phyloP scores from a whole-genome alignment of 2,113 vertebrate genomes.

The Pseudorectes ferrugineus region DNA sequence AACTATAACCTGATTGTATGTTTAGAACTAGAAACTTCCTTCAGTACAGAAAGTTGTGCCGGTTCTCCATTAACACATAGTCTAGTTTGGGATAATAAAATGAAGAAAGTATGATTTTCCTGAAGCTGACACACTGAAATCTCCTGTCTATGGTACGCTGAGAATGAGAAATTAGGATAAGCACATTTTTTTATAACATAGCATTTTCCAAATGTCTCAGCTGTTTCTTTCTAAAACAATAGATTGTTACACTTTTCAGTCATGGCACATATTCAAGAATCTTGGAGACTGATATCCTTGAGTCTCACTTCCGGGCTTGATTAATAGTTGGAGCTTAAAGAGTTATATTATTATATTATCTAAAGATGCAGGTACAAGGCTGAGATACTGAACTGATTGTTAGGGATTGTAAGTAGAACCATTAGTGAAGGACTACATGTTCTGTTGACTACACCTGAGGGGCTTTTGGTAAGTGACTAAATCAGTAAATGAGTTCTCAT shows the following conservation, averaged over 20 bases:
- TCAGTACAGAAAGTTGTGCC: neutral
- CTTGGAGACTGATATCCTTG: neutral
- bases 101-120: neutral
- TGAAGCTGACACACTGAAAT: neutral
- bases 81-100: neutral
- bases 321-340: neutral
- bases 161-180: neutral
- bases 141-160: neutral
- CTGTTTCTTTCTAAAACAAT: neutral
- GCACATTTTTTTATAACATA: neutral
- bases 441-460: neutral
- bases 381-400: neutral
- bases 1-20: neutral
- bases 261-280: neutral
- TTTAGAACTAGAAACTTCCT: neutral
- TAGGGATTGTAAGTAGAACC: neutral
- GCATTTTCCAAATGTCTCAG: neutral
- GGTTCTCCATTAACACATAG: rapidly evolving
- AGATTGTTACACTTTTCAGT: neutral
- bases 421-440: neutral
- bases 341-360: neutral
- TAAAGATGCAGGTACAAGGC: neutral
- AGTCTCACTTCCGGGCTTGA: neutral
- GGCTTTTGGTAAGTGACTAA: neutral
- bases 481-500: neutral